These are phyloP conservation scores for Ramphastos sulfuratus DNA, from an alignment of 2,113 vertebrate species.

Conservation along the genomic window DNA sequence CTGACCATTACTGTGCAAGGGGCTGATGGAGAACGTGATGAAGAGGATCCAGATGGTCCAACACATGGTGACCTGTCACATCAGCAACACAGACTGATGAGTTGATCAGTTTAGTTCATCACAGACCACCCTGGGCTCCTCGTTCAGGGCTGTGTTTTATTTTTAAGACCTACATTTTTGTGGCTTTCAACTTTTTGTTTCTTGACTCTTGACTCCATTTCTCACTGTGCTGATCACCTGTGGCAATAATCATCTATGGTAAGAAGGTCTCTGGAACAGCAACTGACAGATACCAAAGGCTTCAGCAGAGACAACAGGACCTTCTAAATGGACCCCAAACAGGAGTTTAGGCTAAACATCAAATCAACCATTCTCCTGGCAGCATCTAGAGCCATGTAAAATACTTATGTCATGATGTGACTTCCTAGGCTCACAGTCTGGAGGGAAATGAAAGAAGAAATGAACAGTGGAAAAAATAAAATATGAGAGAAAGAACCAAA, in stretches of 20 bases:
- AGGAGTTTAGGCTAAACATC: neutral
- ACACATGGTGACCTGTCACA: conserved; percentile 59
- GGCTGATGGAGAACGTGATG: conserved; percentile 5
- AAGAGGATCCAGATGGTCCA: conserved; percentile 50
- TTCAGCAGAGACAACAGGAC: neutral
- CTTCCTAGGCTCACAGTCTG: neutral
- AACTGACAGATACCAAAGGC: neutral
- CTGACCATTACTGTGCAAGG: neutral
- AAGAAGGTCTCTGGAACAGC: neutral
- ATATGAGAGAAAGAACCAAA: neutral
- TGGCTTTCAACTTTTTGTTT: neutral
- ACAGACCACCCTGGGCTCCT: neutral
- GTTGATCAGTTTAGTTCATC: conserved; percentile 8
- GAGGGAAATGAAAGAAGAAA: neutral
- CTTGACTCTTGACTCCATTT: conserved; percentile 1
- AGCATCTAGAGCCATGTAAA: neutral
- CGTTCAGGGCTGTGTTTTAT: neutral
- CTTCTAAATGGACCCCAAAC: neutral
- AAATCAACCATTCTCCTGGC: neutral
- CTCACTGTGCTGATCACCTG: neutral
- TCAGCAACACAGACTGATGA: conserved; percentile 41
- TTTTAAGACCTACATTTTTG: conserved; percentile 18
- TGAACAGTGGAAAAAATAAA: neutral
- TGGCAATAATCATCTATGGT: neutral
- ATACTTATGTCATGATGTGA: neutral